Conservation (phyloP, 2,797 vertebrate genomes). For the Acestrorhynchus altus region DNA sequence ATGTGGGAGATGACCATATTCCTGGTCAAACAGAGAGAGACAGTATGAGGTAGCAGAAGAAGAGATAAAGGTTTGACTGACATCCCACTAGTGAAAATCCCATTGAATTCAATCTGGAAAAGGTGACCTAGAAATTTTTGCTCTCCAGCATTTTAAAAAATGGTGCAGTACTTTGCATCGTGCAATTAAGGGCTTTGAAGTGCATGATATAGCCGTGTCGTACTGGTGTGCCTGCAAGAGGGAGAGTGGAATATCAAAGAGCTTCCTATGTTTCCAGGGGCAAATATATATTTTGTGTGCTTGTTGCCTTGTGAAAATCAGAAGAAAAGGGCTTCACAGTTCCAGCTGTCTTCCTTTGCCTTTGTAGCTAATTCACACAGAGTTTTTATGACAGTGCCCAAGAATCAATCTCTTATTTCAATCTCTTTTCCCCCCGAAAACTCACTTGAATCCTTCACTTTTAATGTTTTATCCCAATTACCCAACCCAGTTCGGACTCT, state of each 20-base stretch:
- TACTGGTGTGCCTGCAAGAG: not conserved
- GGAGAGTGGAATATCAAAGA: constrained; percentile 14
- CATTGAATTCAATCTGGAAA: not conserved
- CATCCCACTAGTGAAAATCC: not conserved
- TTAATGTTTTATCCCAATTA: too few species aligned
- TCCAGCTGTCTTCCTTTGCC: not conserved
- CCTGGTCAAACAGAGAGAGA: constrained; percentile 15
- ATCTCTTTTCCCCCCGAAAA: too few species aligned
- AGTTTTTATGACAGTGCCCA: constrained; percentile 26
- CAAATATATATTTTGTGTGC: not conserved
- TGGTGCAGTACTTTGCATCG: not conserved
- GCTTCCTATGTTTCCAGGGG: constrained; percentile 12
- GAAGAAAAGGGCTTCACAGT: not conserved
- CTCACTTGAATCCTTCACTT: too few species aligned
- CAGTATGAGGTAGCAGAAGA: not conserved
- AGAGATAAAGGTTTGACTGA: not conserved
- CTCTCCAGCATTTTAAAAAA: not conserved
- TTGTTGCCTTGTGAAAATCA: not conserved
- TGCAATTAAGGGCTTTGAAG: constrained; percentile 22
- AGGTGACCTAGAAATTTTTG: not conserved
- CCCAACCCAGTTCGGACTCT: too few species aligned
- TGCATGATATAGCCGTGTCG: not conserved
- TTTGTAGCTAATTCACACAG: constrained; percentile 21
- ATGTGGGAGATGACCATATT: constrained; percentile 7
- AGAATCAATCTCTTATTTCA: constrained; percentile 26